Percentiles rank a stretch among this genome's conserved stretches.
phyloP scores from a whole-genome alignment of 2,113 vertebrate genomes.

The Dicrurus megarhynchus region DNA sequence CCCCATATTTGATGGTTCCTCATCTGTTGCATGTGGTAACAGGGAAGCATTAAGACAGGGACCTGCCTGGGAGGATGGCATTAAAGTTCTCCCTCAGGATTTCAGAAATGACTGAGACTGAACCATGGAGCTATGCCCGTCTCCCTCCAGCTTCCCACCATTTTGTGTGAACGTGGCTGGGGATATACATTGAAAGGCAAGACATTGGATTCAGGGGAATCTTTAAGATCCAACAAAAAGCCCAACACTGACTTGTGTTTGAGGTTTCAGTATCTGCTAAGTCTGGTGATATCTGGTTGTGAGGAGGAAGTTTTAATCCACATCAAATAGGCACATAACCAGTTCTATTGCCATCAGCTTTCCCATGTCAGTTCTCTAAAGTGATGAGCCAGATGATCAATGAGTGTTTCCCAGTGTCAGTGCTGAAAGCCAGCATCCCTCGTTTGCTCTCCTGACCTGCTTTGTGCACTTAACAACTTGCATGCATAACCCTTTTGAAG shows the following conservation, averaged over 20 bases:
- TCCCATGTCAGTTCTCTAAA: neutral
- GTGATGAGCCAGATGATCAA: rapidly evolving
- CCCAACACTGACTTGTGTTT: neutral
- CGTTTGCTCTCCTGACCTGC: neutral
- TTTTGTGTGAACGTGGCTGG: neutral
- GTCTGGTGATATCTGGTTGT: neutral
- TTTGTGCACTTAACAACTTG: neutral
- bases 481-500: neutral
- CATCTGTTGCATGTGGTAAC: neutral
- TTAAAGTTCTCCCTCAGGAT: neutral
- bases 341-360: neutral
- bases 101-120: neutral
- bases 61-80: neutral
- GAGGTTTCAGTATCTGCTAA: neutral
- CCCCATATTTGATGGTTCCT: neutral
- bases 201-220: neutral
- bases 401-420: neutral
- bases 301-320: neutral
- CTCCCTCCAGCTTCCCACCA: neutral
- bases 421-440: neutral
- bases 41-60: neutral
- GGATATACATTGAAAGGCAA: neutral
- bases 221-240: neutral
- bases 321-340: neutral
- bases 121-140: neutral